Percentiles rank a stretch among this genome's conserved stretches.
Conservation (phyloP, 2,113 vertebrate genomes). For the Rhynchomys soricoides region DNA sequence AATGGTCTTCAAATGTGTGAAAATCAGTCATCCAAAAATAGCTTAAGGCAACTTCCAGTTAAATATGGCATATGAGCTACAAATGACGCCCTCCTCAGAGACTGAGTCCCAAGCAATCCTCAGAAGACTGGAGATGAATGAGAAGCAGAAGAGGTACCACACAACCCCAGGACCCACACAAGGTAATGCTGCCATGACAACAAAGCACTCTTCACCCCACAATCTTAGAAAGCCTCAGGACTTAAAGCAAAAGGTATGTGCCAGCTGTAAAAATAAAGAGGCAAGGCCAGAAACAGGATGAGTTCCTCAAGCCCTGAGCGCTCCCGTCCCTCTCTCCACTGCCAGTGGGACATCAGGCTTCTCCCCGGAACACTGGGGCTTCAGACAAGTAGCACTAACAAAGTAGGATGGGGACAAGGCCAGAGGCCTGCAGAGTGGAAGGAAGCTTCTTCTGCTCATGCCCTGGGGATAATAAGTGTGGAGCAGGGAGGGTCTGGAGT, state of each 20-base stretch:
- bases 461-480: not conserved
- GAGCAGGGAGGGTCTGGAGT: not conserved
- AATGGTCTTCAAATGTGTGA: not conserved
- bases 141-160: not conserved
- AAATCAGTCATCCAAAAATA: constrained; percentile 4
- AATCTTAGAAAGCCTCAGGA: not conserved
- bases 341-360: not conserved
- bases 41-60: not conserved
- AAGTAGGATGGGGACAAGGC: not conserved
- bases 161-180: not conserved
- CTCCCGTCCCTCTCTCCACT: not conserved
- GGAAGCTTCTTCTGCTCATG: not conserved
- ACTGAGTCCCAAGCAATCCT: not conserved
- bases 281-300: not conserved
- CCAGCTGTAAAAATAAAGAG: not conserved
- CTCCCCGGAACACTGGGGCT: not conserved
- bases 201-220: not conserved
- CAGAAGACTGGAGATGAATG: not conserved
- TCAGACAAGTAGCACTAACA: not conserved
- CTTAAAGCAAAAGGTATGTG: not conserved
- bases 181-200: not conserved
- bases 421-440: not conserved
- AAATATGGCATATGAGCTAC: not conserved
- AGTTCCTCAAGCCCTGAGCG: not conserved
- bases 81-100: not conserved